Conservation (phyloP, 1,140 invertebrate species). For the Drosophila mayri region DNA sequence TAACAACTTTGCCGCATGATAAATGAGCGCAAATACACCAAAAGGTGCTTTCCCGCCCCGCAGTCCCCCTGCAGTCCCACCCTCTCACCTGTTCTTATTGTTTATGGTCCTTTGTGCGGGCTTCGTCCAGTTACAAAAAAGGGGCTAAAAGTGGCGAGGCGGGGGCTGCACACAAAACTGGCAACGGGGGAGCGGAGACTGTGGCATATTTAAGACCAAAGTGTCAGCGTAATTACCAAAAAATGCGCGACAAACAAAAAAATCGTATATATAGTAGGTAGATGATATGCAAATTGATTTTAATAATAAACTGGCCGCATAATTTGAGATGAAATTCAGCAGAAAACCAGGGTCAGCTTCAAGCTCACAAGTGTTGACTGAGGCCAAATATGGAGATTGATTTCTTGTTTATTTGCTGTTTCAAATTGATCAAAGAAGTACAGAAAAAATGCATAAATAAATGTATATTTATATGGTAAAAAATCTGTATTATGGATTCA, state of each 20-base stretch:
- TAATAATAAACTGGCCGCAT: constrained; percentile 53
- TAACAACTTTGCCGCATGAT: constrained; percentile 79
- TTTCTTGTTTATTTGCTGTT: constrained; percentile 4
- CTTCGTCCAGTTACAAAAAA: constrained; percentile 28
- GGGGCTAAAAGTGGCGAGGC: background rate
- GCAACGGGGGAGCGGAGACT: constrained; percentile 14
- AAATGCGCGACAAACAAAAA: constrained; percentile 53
- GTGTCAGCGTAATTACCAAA: constrained; percentile 72
- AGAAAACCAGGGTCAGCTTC: constrained; percentile 8
- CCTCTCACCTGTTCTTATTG: constrained; percentile 52
- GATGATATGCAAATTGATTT: constrained; percentile 62
- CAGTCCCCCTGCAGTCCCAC: background rate
- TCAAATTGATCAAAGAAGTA: background rate
- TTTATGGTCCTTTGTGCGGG: constrained; percentile 64
- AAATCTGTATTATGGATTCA: background rate
- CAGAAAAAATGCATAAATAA: background rate
- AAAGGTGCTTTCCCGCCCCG: constrained; percentile 48
- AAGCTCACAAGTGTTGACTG: constrained; percentile 38
- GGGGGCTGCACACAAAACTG: constrained; percentile 3
- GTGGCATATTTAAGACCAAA: constrained; percentile 67
- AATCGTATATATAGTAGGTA: background rate
- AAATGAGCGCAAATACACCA: constrained; percentile 72
- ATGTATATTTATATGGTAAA: background rate
- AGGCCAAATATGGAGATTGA: constrained; percentile 2
- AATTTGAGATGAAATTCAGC: constrained; percentile 39